A percentile compares a stretch with the other conserved stretches of the same genome.
phyloP scores from a whole-genome alignment of 1,140 invertebrate genomes.

The Nasonia vitripennis region DNA sequence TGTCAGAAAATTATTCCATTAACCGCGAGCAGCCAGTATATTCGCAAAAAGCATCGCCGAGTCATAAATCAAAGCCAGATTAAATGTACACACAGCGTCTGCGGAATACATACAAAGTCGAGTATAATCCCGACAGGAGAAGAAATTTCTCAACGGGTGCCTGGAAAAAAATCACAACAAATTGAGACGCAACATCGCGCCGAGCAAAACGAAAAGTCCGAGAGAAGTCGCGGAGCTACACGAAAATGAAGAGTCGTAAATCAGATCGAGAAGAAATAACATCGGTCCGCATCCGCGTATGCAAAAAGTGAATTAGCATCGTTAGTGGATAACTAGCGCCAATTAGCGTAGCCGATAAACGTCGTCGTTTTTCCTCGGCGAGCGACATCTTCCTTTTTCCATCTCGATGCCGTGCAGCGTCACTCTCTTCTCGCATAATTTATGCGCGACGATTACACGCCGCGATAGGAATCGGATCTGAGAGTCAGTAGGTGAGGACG shows the following conservation, averaged over 20 bases:
- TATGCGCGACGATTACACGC: not conserved
- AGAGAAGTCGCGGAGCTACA: not conserved
- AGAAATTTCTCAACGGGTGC: not conserved
- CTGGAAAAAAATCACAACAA: not conserved
- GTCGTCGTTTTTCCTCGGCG: slow-evolving; percentile 12
- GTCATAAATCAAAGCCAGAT: slow-evolving; percentile 26
- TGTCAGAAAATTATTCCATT: not conserved
- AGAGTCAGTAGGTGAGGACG: slow-evolving; percentile 11
- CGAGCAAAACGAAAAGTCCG: not conserved
- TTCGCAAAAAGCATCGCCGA: not conserved
- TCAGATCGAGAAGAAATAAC: not conserved
- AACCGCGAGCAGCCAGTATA: not conserved
- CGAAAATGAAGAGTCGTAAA: slow-evolving; percentile 8
- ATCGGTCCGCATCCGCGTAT: not conserved
- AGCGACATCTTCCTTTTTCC: not conserved
- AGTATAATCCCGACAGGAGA: not conserved
- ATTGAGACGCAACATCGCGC: not conserved
- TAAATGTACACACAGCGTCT: not conserved
- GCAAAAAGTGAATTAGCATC: slow-evolving; percentile 54
- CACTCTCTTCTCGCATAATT: slow-evolving; percentile 15
- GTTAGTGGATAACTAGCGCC: slow-evolving; percentile 52
- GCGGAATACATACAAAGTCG: not conserved
- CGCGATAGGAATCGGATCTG: slow-evolving; percentile 10
- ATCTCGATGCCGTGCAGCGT: slow-evolving; percentile 9
- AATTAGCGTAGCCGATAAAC: slow-evolving; percentile 52